phyloP scores from a whole-genome alignment of 2,888 invertebrate species.

The Allygus modestus region DNA sequence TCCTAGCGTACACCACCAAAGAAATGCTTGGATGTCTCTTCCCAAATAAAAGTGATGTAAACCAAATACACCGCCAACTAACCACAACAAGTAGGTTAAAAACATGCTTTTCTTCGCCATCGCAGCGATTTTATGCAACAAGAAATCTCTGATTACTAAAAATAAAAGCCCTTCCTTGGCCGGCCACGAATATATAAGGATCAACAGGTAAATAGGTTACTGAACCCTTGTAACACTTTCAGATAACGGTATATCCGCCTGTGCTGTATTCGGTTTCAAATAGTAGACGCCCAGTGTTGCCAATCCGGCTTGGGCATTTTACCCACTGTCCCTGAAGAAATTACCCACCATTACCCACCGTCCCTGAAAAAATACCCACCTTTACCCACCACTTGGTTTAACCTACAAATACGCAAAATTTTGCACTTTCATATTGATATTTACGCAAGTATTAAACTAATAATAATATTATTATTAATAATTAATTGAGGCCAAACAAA shows the following conservation, averaged over 20 bases:
- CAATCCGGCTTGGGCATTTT: too few relatives aligned
- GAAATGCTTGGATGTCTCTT: conserved; percentile 92
- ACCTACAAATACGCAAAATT: too few relatives aligned
- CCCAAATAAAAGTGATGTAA: conserved; percentile 94
- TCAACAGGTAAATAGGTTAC: conserved; percentile 37
- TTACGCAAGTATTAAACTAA: too few relatives aligned
- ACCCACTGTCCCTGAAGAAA: too few relatives aligned
- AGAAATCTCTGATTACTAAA: neutral
- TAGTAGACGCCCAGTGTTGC: too few relatives aligned
- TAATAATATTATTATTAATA: too few relatives aligned
- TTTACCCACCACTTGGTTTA: too few relatives aligned
- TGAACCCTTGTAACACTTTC: conserved; percentile 62
- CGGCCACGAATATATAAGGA: neutral
- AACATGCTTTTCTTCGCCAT: conserved; percentile 75
- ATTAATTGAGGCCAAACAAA: too few relatives aligned
- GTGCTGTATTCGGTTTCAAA: too few relatives aligned
- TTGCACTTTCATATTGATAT: too few relatives aligned
- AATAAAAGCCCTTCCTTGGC: neutral
- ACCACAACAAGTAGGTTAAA: conserved; percentile 90
- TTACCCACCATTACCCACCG: too few relatives aligned
- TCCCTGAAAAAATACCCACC: too few relatives aligned
- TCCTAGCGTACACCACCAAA: conserved; percentile 92
- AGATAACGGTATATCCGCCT: conserved; percentile 57
- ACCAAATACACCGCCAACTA: conserved; percentile 92
- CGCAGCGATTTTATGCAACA: neutral